These are phyloP conservation scores for Mesitornis unicolor DNA, from an alignment of 2,113 vertebrate genomes.

Conservation along the genomic window DNA sequence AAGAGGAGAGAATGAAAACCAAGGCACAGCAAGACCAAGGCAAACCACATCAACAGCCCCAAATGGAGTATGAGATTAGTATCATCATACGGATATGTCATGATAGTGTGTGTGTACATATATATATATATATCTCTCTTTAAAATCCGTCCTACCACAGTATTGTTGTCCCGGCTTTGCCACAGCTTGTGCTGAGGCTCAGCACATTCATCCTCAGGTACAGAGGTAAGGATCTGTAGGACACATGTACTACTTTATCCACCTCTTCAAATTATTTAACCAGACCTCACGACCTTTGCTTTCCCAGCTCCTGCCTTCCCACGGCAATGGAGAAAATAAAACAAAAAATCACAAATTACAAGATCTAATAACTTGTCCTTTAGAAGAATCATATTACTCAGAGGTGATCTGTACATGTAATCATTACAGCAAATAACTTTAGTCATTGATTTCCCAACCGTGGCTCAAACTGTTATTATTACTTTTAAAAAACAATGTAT, in stretches of 20 bases:
- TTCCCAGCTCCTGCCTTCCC: not conserved
- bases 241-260: not conserved
- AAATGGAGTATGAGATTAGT: not conserved
- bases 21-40: not conserved
- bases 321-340: not conserved
- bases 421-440: not conserved
- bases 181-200: not conserved
- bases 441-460: not conserved
- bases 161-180: not conserved
- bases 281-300: not conserved
- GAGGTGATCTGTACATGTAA: not conserved
- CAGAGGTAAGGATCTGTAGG: not conserved
- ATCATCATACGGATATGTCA: not conserved
- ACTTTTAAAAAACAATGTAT: not conserved
- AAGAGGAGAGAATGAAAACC: not conserved
- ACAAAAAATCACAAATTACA: not conserved
- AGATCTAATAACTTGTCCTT: not conserved
- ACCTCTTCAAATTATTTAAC: not conserved
- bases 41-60: not conserved
- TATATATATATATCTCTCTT: not conserved
- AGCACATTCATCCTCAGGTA: rapidly evolving
- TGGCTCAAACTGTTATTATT: not conserved
- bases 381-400: not conserved
- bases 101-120: too few species aligned
- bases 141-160: not conserved